Evolutionary conservation across 2,888 invertebrate genomes (phyloP).

Genomic region (Cantharis nigra): DNA sequence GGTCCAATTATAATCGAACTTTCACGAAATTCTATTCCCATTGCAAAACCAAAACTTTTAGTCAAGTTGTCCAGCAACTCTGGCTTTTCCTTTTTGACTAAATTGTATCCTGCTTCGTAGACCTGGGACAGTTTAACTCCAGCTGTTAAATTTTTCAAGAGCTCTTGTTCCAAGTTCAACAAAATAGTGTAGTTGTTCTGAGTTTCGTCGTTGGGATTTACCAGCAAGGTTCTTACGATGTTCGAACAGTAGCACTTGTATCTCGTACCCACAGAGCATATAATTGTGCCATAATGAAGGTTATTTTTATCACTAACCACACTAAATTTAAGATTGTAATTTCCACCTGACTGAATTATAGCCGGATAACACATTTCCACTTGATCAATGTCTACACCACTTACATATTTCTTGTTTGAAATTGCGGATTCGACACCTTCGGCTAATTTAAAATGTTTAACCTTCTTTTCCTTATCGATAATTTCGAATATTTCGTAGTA

Average conservation of each 20-base stretch:
- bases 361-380: constrained; percentile 98
- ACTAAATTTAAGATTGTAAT: constrained; percentile 96
- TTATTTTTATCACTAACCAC: constrained; percentile 92
- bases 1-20: constrained; percentile 89
- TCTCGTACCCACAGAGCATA: constrained; percentile 91
- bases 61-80: constrained; percentile 86
- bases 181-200: constrained; percentile 92
- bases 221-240: constrained; percentile 92
- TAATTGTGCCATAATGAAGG: constrained; percentile 94
- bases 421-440: constrained; percentile 94
- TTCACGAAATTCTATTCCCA: constrained; percentile 98
- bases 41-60: constrained; percentile 95
- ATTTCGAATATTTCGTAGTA: constrained; percentile 98
- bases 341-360: constrained; percentile 98
- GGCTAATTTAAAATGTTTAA: constrained; percentile 92
- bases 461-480: constrained; percentile 98
- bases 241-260: constrained; percentile 99
- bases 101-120: constrained; percentile 80
- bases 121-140: constrained; percentile 84
- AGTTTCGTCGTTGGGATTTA: constrained; percentile 83
- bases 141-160: constrained; percentile 81
- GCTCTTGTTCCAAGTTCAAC: constrained; percentile 85
- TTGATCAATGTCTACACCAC: constrained; percentile 84
- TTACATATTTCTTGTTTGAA: constrained; percentile 94
- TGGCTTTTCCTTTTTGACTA: constrained; percentile 86